These are phyloP conservation scores for Homarus gammarus DNA, from an alignment of 2,888 invertebrate genomes.

Conservation along the genomic window DNA sequence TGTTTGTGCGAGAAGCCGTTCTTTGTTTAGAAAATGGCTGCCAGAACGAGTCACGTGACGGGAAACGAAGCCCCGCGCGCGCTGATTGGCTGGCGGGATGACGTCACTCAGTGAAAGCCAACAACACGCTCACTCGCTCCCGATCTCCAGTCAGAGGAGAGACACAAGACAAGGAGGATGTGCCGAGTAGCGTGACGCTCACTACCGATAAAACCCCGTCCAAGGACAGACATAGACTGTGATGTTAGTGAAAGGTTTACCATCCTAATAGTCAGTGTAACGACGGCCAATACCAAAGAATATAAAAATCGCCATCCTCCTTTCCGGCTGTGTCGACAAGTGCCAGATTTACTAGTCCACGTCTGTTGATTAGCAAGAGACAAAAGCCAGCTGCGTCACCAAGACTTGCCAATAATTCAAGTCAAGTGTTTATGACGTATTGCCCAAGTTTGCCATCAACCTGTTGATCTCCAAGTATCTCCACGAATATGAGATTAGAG, in stretches of 20 bases:
- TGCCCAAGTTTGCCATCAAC: conserved; percentile 24
- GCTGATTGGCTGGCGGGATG: conserved; percentile 52
- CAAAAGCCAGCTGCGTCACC: conserved; percentile 24
- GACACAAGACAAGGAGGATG: conserved; percentile 70
- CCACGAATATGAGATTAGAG: conserved; percentile 80
- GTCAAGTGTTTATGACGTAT: conserved; percentile 9
- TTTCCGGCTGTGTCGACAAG: conserved; percentile 45
- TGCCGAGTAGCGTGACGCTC: conserved; percentile 64
- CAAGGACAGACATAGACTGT: conserved; percentile 74
- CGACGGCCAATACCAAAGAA: conserved; percentile 60
- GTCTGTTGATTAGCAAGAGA: conserved; percentile 32
- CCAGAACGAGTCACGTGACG: conserved; percentile 72
- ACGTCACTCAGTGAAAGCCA: conserved; percentile 75
- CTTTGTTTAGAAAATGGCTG: conserved; percentile 76
- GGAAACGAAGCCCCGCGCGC: conserved; percentile 53
- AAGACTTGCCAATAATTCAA: conserved; percentile 27
- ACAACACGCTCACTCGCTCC: conserved; percentile 53
- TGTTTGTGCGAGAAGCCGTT: conserved; percentile 52
- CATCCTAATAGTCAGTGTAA: conserved; percentile 61
- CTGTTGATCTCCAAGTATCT: conserved; percentile 38
- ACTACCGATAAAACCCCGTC: conserved; percentile 62
- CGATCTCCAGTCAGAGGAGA: conserved; percentile 68
- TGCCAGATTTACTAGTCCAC: conserved; percentile 72
- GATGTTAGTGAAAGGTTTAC: conserved; percentile 64
- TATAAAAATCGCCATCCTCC: conserved; percentile 58